Evolutionary conservation across 2,888 invertebrate genomes (phyloP).

Genomic region (Apoda limacodes): DNA sequence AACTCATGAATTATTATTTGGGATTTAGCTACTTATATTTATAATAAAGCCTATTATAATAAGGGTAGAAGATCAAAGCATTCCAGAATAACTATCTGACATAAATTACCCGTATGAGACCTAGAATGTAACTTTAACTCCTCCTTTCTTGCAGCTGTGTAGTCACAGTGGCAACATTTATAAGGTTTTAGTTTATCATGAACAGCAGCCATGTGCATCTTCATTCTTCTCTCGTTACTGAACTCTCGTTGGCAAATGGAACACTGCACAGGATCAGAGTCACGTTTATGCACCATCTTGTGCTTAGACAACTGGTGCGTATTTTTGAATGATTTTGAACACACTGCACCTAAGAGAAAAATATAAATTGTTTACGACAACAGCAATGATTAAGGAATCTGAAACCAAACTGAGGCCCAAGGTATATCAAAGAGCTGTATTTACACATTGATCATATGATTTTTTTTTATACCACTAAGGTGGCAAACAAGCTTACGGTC

Average conservation of each 20-base stretch:
- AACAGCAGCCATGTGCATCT: conserved; percentile 69
- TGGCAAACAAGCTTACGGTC: too few species aligned
- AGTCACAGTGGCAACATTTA: conserved; percentile 76
- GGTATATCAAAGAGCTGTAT: too few species aligned
- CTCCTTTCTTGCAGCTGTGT: conserved; percentile 73
- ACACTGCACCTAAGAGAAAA: conserved; percentile 67
- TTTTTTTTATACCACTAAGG: too few species aligned
- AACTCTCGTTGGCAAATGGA: conserved; percentile 72
- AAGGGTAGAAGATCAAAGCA: too few species aligned
- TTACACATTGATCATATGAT: too few species aligned
- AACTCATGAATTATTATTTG: not conserved
- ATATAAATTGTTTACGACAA: too few species aligned
- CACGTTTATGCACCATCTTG: conserved; percentile 69
- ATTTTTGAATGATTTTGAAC: conserved; percentile 84
- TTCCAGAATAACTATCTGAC: too few species aligned
- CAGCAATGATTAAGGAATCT: too few species aligned
- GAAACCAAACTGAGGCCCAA: too few species aligned
- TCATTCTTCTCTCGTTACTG: conserved; percentile 59
- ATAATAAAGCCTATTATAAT: not conserved
- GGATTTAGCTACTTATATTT: not conserved
- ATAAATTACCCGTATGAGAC: conserved; percentile 78
- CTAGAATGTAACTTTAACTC: conserved; percentile 76
- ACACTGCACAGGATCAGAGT: conserved; percentile 45
- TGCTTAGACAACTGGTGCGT: conserved; percentile 84
- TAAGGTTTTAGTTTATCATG: conserved; percentile 77